Base-by-base conservation (phyloP, 2,888 invertebrate species). In the Plagodis pulveraria region DNA sequence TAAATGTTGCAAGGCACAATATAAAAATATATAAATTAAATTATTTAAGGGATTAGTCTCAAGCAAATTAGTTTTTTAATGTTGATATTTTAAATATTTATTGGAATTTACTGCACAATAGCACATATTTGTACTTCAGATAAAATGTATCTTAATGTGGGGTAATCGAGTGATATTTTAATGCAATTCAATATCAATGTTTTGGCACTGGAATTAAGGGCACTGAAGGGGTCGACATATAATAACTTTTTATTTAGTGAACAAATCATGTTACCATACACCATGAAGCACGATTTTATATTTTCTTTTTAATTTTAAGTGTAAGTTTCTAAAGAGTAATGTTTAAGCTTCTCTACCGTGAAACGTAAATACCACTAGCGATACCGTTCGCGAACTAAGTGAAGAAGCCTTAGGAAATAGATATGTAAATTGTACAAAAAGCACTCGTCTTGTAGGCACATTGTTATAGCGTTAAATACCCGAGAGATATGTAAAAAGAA, bases 211-310 rank as follows among this genome's bases (percentile, higher is more conserved):
- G 40, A 40, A 35, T 50, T 41, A 11, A 46, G 58, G 63, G 67
- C 66, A 65, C 63, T 63, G 69, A 58, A 56, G 44, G 58, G 58
- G 58, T 50, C 50, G 59, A 57, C 53, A 52, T 50, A 53, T 59
- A 53, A 52, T 58, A 74, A 73, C 71, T 78, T 80, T 83, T 83
- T 80, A 81, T 81, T 87, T 89, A 90, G 89, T 89, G 89, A 89
- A 89, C 87, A 86, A 89, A 87, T 61, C 56, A 61, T 89, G 91
- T 91, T 91, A 91, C 91, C 91, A 91, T 88, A 88, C 89, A 89
- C 87, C 89, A 84, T 84, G 77, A 84, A 84, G 80, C 87, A 86
- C 79, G 77, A 73, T 76, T 83, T 81, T 78, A 73, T 74, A 82
- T 83, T 49, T 86, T 84, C 81, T 76, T 78, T 77, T 80, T 86